These are phyloP conservation scores for Octodonta nipae DNA, from an alignment of 2,888 invertebrate species.

Conservation along the genomic window DNA sequence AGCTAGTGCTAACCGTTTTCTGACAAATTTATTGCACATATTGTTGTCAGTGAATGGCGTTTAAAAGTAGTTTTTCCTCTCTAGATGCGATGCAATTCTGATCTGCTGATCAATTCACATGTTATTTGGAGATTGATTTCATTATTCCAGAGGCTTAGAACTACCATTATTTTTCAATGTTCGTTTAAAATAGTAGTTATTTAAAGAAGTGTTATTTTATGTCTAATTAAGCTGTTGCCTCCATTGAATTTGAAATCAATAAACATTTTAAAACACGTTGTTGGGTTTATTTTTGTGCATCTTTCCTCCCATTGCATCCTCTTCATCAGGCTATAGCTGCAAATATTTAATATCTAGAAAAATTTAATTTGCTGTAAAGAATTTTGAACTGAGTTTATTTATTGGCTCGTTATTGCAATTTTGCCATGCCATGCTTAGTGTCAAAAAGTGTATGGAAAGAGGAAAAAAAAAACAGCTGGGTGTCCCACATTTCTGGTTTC, in stretches of 20 bases:
- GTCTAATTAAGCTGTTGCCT: slow-evolving; percentile 16
- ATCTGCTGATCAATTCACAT: slow-evolving; percentile 31
- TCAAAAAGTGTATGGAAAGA: no score
- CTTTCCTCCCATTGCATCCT: no score
- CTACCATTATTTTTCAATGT: slow-evolving; percentile 3
- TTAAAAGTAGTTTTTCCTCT: slow-evolving; percentile 23
- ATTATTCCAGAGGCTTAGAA: slow-evolving; percentile 28
- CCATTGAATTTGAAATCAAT: slow-evolving; percentile 34
- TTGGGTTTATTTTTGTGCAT: no score
- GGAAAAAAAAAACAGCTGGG: no score
- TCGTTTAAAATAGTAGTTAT: no score
- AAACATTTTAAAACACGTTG: slow-evolving; percentile 25
- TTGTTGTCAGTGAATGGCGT: slow-evolving; percentile 20
- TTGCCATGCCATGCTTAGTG: no score
- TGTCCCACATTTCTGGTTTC: no score
- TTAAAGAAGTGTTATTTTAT: slow-evolving; percentile 8
- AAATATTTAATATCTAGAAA: no score
- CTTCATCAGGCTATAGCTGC: no score
- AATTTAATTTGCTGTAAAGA: no score
- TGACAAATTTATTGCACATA: slow-evolving; percentile 17
- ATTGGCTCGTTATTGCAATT: no score
- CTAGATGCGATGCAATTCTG: slow-evolving; percentile 32
- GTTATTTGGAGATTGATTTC: slow-evolving; percentile 34
- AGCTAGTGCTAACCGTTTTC: slow-evolving; percentile 17
- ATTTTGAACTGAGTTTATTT: no score